These are phyloP conservation scores for Heliconius charithonia DNA, from an alignment of 2,888 invertebrate genomes.

Conservation along the genomic window DNA sequence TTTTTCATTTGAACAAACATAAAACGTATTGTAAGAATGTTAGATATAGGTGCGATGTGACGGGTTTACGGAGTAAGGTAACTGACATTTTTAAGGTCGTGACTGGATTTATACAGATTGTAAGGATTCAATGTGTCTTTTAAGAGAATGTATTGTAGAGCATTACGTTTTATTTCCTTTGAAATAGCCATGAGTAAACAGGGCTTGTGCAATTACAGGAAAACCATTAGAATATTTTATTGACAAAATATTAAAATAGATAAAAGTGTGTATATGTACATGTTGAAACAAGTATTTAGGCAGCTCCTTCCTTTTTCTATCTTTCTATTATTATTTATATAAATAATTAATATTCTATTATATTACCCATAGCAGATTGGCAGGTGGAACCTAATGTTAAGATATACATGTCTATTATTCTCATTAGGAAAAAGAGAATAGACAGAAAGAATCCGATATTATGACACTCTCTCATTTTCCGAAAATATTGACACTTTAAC, in stretches of 20 bases:
- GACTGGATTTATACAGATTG: slow-evolving; percentile 11
- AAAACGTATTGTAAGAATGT: slow-evolving; percentile 8
- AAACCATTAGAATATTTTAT: background rate
- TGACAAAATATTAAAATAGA: background rate
- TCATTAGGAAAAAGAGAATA: too few relatives aligned
- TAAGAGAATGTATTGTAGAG: background rate
- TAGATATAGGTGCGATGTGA: slow-evolving; percentile 16
- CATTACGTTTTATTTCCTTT: background rate
- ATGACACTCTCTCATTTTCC: too few relatives aligned
- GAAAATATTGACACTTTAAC: too few relatives aligned
- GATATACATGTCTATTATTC: background rate
- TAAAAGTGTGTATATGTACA: background rate
- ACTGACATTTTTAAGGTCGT: slow-evolving; percentile 26
- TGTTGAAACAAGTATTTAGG: background rate
- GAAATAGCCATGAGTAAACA: background rate
- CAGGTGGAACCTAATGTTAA: background rate
- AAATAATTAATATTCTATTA: too few relatives aligned
- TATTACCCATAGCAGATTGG: too few relatives aligned
- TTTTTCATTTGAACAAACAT: background rate
- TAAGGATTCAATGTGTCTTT: slow-evolving; percentile 18
- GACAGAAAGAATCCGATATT: too few relatives aligned
- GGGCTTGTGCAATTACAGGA: background rate
- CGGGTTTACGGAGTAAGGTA: background rate
- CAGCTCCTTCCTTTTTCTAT: too few relatives aligned
- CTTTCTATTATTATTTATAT: too few relatives aligned